Conservation (phyloP, 2,797 vertebrate species). For the Dipus sagitta region DNA sequence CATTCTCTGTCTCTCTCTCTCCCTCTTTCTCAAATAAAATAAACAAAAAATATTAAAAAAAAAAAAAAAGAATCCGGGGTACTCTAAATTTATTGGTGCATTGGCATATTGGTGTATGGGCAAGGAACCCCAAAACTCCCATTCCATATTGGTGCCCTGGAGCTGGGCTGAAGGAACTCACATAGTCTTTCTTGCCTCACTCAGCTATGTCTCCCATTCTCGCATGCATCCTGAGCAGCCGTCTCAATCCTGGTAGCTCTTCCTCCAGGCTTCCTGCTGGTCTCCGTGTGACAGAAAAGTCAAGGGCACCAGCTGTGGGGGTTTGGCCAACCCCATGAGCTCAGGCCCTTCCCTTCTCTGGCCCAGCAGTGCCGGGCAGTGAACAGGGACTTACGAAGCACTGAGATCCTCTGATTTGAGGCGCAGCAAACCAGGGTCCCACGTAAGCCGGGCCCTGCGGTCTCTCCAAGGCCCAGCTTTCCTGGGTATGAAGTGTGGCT, state of each 20-base stretch:
- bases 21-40: no score
- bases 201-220: no score
- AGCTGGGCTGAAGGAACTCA: background rate
- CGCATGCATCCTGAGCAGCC: background rate
- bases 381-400: background rate
- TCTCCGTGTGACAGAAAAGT: no score
- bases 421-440: background rate
- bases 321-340: background rate
- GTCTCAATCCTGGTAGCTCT: background rate
- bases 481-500: background rate
- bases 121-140: no score
- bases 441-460: background rate
- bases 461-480: background rate
- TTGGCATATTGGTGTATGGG: no score
- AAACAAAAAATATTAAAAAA: no score
- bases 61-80: no score
- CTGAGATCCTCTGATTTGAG: background rate
- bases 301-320: background rate
- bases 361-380: no score
- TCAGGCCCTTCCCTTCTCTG: fast-evolving
- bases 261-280: background rate
- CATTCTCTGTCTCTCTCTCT: no score
- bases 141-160: no score
- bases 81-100: no score
- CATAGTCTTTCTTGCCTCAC: background rate